Evolutionary conservation across 1,140 invertebrate genomes (phyloP).

Genomic region (Sweltsa coloradensis): DNA sequence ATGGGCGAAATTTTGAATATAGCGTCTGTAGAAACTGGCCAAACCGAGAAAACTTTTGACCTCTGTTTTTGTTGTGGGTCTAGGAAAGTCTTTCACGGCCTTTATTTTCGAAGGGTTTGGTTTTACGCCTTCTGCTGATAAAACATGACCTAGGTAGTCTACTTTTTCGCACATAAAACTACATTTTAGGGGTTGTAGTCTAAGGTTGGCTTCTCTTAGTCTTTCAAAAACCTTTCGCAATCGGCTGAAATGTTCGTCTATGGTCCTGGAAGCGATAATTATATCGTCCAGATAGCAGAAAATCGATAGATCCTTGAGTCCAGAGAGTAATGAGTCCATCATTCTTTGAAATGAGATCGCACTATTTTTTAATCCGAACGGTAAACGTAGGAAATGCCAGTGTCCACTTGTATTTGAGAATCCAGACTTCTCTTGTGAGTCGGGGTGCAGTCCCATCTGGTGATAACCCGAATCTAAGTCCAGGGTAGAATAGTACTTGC

Average conservation of each 20-base stretch:
- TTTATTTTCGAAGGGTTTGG: slow-evolving; percentile 1
- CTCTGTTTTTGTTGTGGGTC: slow-evolving; percentile 23
- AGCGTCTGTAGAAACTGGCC: slow-evolving; percentile 25
- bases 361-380: no score
- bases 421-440: no score
- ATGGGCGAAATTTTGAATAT: slow-evolving; percentile 20
- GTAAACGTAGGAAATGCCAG: no score
- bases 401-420: no score
- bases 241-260: neutral
- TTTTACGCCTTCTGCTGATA: neutral
- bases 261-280: neutral
- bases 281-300: neutral
- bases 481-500: no score
- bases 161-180: neutral
- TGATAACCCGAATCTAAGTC: no score
- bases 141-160: neutral
- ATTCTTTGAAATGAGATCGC: no score
- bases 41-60: slow-evolving; percentile 27
- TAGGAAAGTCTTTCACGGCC: slow-evolving; percentile 24
- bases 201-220: neutral
- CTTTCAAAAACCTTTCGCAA: neutral
- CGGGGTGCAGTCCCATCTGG: no score
- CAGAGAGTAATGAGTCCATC: no score
- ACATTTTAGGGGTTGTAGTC: neutral
- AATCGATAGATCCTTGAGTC: neutral